These are phyloP conservation scores for Neoarius graeffei DNA, from an alignment of 2,113 vertebrate genomes.

Conservation along the genomic window DNA sequence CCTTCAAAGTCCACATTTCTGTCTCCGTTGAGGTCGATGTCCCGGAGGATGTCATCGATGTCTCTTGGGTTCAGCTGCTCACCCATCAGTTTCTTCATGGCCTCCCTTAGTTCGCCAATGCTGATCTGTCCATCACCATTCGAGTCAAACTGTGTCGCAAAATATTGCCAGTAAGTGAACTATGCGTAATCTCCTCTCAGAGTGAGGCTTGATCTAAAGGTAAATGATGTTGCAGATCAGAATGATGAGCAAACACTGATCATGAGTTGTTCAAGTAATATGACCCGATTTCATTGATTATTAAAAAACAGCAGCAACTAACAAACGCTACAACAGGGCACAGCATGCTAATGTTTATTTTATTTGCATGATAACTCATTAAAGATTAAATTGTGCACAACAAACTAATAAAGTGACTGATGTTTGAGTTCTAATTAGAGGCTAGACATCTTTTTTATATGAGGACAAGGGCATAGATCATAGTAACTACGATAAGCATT, in stretches of 20 bases:
- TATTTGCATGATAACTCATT: background rate
- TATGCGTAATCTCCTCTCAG: background rate
- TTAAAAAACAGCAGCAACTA: background rate
- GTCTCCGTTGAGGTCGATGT: conserved; percentile 89
- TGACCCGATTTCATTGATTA: background rate
- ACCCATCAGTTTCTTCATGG: conserved; percentile 88
- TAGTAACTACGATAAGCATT: background rate
- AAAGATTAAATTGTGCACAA: background rate
- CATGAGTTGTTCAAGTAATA: background rate
- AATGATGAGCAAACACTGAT: background rate
- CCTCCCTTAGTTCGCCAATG: conserved; percentile 73
- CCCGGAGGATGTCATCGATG: conserved; percentile 88
- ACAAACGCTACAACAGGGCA: background rate
- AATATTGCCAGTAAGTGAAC: background rate
- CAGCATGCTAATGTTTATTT: background rate
- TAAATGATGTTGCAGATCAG: background rate
- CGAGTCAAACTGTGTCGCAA: conserved; percentile 82
- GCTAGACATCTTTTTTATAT: background rate
- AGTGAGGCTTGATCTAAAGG: background rate
- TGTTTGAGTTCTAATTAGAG: background rate
- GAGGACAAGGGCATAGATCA: background rate
- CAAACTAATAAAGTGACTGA: no score
- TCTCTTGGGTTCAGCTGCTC: conserved; percentile 87
- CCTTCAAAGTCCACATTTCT: conserved; percentile 94
- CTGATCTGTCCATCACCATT: conserved; percentile 92